Evolutionary conservation across 2,888 invertebrate species (phyloP).

Genomic region (Choristoneura rosaceana): DNA sequence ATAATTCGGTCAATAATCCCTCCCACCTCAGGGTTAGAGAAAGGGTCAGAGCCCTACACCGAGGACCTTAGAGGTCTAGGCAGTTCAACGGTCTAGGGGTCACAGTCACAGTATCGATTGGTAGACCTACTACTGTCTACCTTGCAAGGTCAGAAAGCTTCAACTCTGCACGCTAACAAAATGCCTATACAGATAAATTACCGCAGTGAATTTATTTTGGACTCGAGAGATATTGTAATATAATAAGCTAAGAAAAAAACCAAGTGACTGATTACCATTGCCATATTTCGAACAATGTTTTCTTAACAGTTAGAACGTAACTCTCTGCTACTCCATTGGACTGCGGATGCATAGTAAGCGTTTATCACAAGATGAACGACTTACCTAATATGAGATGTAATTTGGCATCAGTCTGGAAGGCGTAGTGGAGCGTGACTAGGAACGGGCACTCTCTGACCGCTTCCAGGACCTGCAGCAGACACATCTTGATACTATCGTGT

Average conservation of each 20-base stretch:
- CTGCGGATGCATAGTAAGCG: neutral
- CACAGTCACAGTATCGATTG: constrained; percentile 29
- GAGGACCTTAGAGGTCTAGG: constrained; percentile 31
- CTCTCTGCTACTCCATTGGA: neutral
- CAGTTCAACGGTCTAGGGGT: constrained; percentile 39
- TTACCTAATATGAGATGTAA: constrained; percentile 98
- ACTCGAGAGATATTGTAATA: no score
- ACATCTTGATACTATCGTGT: constrained; percentile 1
- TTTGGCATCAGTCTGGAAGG: constrained; percentile 99
- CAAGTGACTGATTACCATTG: neutral
- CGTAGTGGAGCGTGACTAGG: constrained; percentile 98
- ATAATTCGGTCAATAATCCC: constrained; percentile 17
- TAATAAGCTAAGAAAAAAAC: no score
- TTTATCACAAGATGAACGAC: constrained; percentile 56
- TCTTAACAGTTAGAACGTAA: neutral
- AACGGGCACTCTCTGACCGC: constrained; percentile 97
- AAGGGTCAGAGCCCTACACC: constrained; percentile 22
- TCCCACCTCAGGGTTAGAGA: neutral
- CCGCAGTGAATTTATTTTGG: neutral
- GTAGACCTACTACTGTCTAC: constrained; percentile 28
- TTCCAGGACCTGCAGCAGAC: constrained; percentile 90
- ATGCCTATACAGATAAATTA: neutral
- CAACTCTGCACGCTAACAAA: neutral
- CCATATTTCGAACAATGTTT: neutral
- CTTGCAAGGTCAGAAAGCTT: constrained; percentile 5